phyloP scores from a whole-genome alignment of 2,113 vertebrate species.

The Polypterus bichir region DNA sequence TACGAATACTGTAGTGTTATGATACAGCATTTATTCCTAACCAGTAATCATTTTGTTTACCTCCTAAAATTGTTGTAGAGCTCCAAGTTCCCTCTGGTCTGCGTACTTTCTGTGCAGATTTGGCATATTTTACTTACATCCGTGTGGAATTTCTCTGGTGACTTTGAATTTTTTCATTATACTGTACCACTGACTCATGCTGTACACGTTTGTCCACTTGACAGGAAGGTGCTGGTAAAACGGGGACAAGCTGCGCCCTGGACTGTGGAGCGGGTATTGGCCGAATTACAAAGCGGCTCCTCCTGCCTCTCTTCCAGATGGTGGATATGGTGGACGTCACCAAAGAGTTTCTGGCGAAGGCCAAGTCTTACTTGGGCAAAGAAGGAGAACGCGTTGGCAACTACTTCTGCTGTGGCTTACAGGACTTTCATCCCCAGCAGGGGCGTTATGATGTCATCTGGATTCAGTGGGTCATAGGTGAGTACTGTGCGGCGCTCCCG shows the following conservation, averaged over 20 bases:
- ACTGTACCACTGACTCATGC: too few species aligned
- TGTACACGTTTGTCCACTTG: too few species aligned
- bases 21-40: too few species aligned
- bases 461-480: slow-evolving; percentile 97
- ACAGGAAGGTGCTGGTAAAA: slow-evolving; percentile 72
- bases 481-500: slow-evolving; percentile 23
- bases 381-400: slow-evolving; percentile 73
- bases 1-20: too few species aligned
- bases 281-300: slow-evolving; percentile 80
- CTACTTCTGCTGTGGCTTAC: slow-evolving; percentile 80
- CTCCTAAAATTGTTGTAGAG: too few species aligned
- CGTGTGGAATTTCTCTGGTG: too few species aligned
- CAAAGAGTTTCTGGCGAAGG: slow-evolving; percentile 78
- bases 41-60: too few species aligned
- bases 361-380: slow-evolving; percentile 73
- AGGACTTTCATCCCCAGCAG: slow-evolving; percentile 76
- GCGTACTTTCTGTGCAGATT: too few species aligned
- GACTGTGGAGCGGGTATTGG: slow-evolving; percentile 92
- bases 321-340: slow-evolving; percentile 95
- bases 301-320: slow-evolving; percentile 72
- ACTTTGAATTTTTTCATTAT: too few species aligned
- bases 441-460: slow-evolving; percentile 85
- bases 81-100: too few species aligned
- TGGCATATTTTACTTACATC: too few species aligned
- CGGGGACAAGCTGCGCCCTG: slow-evolving; percentile 58